Percentiles rank a stretch among this genome's conserved stretches.
These are phyloP conservation scores for Proctacanthus coquilletti DNA, from an alignment of 1,140 invertebrate species.

Conservation along the genomic window DNA sequence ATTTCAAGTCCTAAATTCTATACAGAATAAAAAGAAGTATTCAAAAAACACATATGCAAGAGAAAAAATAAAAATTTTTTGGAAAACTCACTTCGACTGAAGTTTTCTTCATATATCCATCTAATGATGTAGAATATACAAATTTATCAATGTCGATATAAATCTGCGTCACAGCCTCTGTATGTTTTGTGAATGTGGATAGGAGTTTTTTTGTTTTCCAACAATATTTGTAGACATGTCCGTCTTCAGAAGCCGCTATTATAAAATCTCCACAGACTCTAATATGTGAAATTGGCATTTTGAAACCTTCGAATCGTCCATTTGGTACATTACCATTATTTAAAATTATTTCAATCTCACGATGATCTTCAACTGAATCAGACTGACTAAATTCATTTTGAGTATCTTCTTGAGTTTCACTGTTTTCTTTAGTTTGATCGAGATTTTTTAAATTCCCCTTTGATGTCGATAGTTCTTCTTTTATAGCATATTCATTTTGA, in stretches of 20 bases:
- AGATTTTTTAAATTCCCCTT: too few species aligned
- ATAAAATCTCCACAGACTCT: conserved; percentile 13
- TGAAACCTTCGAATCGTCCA: conserved; percentile 13
- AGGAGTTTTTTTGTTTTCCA: conserved; percentile 30
- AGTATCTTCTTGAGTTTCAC: neutral
- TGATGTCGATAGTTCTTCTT: too few species aligned
- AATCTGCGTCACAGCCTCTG: conserved; percentile 25
- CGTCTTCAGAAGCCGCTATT: conserved; percentile 36
- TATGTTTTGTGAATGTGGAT: conserved; percentile 28
- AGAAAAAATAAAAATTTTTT: neutral
- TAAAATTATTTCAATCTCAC: neutral
- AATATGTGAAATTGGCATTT: conserved; percentile 20
- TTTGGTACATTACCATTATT: conserved; percentile 8
- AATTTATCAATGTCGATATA: conserved; percentile 12
- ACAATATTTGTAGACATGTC: conserved; percentile 38
- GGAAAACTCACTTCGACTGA: conserved; percentile 14
- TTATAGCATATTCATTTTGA: neutral
- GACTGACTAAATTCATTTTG: neutral
- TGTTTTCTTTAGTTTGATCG: too few species aligned
- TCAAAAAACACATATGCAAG: neutral
- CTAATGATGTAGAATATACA: conserved; percentile 22
- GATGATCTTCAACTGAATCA: neutral
- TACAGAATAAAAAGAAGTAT: neutral
- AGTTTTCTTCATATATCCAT: conserved; percentile 24
- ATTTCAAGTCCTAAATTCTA: conserved; percentile 20